Evolutionary conservation across 2,888 invertebrate species (phyloP), one percentile per base, ranked within the genome.

Genomic region (Trichogramma evanescens): DNA sequence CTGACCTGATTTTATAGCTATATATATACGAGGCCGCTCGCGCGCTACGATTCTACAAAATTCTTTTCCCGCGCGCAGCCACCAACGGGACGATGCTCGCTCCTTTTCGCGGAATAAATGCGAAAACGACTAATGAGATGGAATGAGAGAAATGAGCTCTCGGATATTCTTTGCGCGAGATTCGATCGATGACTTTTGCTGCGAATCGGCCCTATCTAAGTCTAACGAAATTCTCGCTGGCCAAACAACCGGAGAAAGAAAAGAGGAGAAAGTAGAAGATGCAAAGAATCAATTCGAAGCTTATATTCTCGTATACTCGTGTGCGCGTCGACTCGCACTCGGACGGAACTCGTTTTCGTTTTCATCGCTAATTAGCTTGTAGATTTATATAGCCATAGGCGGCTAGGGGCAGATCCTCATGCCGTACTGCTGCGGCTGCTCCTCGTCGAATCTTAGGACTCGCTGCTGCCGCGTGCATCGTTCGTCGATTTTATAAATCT

Each of bases 301-400:
- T 26, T 26, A 26, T 26, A 26, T 2, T 26, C 26, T 26, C 26
- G 26, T 2, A 26, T 26, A 2, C 26, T 26, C 26, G 26, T 26
- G 26, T 26, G 26, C 26, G 26, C 26, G 26, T 26, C 26, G 26
- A 26, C 26, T 26, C 26, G 26, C 26, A 26, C 26, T 26, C 26
- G 73, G 71, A 70, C 72, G 71, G 69, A 78, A 78, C 78, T 77
- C 74, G 78, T 78, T 78, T 77, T 78, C 75, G 77, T 76, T 78
- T 78, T 78, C 75, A 77, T 78, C 75, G 77, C 78, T 78, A 78
- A 78, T 78, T 78, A 78, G 77, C 75, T 75, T 10, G 10, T 13
- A 13, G 10, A 13, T 13, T 13, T 10, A 48, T 4, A 48, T 10
- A 10, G 10, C 5, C 5, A 5, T 5, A 48, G 6, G 6, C 48